These are phyloP conservation scores for Tetrax tetrax DNA, from an alignment of 2,113 vertebrate species.

Conservation along the genomic window DNA sequence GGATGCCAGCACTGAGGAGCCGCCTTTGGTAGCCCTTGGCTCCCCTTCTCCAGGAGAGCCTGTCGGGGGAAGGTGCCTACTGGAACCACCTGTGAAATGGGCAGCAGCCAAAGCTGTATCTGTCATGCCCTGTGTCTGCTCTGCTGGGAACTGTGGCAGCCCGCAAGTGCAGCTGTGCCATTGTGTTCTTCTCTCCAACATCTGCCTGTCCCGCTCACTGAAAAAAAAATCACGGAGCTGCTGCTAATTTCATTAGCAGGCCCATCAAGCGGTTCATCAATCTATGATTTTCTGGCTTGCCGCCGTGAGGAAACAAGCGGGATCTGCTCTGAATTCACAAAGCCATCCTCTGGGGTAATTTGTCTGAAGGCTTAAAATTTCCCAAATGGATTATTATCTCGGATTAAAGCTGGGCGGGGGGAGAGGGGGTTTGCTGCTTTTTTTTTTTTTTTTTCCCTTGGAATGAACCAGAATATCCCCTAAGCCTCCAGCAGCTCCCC, in stretches of 20 bases:
- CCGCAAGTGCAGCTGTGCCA: background rate
- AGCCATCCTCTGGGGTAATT: background rate
- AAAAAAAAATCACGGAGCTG: background rate
- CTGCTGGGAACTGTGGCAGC: background rate
- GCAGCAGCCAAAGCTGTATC: background rate
- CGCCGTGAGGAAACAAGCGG: background rate
- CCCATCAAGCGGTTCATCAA: constrained; percentile 34
- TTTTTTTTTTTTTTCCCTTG: too few relatives aligned
- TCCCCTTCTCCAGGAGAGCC: background rate
- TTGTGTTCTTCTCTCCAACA: background rate
- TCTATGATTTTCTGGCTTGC: constrained; percentile 40
- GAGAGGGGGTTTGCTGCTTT: background rate
- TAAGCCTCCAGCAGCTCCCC: background rate
- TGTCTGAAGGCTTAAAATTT: constrained; percentile 20
- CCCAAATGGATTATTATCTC: constrained; percentile 6
- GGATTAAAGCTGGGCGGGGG: background rate
- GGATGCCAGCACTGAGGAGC: background rate
- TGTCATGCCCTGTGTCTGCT: background rate
- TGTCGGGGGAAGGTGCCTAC: fast-evolving
- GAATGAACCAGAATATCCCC: background rate
- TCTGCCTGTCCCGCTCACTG: background rate
- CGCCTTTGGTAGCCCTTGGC: background rate
- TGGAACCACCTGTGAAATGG: background rate
- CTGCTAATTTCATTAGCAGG: constrained; percentile 56
- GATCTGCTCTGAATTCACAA: constrained; percentile 38